Evolutionary conservation across 2,797 vertebrate species (phyloP).

Genomic region (Lepus townsendii): DNA sequence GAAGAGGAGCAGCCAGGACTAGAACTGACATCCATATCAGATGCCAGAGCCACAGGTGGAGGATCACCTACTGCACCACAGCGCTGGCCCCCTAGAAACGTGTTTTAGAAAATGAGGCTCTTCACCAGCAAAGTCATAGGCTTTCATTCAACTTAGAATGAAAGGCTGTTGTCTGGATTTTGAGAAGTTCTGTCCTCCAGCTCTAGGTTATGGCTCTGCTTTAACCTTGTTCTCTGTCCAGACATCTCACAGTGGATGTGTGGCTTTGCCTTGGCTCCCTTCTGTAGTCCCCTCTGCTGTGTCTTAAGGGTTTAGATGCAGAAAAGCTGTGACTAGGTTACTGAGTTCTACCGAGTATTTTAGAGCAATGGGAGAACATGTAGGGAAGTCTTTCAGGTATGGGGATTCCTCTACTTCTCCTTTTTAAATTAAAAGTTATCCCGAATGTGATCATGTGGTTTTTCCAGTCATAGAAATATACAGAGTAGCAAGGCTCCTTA

Average conservation of each 20-base stretch:
- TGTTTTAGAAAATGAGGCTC: conserved; percentile 12
- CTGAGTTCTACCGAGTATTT: not conserved
- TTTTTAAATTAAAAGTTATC: not conserved
- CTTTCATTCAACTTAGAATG: not conserved
- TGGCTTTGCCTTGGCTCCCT: not conserved
- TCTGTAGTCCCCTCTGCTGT: not conserved
- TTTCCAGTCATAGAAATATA: not conserved
- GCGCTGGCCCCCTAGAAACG: not conserved
- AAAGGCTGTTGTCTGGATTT: not conserved
- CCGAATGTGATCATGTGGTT: not conserved
- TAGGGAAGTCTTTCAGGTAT: not conserved
- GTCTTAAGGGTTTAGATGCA: not conserved
- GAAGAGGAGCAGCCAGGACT: no score
- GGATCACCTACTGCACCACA: no score
- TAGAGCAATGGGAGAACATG: not conserved
- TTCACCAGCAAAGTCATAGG: not conserved
- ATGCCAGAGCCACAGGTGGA: no score
- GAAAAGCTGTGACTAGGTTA: not conserved
- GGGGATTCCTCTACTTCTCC: not conserved
- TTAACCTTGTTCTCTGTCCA: not conserved
- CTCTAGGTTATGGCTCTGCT: not conserved
- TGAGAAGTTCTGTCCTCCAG: not conserved
- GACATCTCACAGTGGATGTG: not conserved
- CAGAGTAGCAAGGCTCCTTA: conserved; percentile 6
- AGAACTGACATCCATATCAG: no score